A percentile compares a stretch with the other conserved stretches of the same genome.
These are phyloP conservation scores for Machimus atricapillus DNA, from an alignment of 2,888 invertebrate genomes.

Conservation along the genomic window DNA sequence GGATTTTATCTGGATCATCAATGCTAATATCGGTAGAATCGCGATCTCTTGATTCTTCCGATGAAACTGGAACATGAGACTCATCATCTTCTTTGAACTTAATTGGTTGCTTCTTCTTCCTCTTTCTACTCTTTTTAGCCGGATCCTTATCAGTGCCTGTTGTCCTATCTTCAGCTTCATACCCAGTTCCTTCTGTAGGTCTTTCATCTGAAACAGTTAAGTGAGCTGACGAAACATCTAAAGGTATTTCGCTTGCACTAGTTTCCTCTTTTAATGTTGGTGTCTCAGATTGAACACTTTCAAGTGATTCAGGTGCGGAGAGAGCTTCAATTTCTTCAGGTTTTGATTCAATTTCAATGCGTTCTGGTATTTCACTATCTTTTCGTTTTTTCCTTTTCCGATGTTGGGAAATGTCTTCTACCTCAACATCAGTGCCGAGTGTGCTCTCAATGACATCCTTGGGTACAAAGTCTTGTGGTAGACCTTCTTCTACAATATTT, in stretches of 20 bases:
- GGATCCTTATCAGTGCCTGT: slow-evolving; percentile 56
- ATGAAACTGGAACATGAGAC: slow-evolving; percentile 63
- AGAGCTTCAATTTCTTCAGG: slow-evolving; percentile 50
- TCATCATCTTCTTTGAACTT: slow-evolving; percentile 64
- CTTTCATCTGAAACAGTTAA: slow-evolving; percentile 57
- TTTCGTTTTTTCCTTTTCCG: slow-evolving; percentile 70
- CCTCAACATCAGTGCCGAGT: slow-evolving; percentile 61
- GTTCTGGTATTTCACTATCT: slow-evolving; percentile 52
- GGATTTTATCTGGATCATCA: slow-evolving; percentile 53
- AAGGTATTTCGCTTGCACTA: background rate
- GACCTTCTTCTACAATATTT: slow-evolving; percentile 59
- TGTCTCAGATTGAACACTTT: background rate
- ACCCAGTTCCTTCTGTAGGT: slow-evolving; percentile 68
- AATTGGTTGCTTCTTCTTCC: slow-evolving; percentile 65
- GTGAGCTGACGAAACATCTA: background rate
- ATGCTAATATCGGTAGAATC: slow-evolving; percentile 52
- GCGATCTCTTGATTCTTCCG: slow-evolving; percentile 62
- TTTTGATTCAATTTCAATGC: slow-evolving; percentile 54
- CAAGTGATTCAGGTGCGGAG: slow-evolving; percentile 50
- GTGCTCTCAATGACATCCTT: slow-evolving; percentile 52
- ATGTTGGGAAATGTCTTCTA: slow-evolving; percentile 63
- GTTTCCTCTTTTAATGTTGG: background rate
- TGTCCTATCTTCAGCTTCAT: slow-evolving; percentile 72
- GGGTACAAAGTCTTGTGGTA: background rate
- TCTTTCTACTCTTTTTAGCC: slow-evolving; percentile 63